phyloP scores from a whole-genome alignment of 2,113 vertebrate genomes.

The Fulmarus glacialis region DNA sequence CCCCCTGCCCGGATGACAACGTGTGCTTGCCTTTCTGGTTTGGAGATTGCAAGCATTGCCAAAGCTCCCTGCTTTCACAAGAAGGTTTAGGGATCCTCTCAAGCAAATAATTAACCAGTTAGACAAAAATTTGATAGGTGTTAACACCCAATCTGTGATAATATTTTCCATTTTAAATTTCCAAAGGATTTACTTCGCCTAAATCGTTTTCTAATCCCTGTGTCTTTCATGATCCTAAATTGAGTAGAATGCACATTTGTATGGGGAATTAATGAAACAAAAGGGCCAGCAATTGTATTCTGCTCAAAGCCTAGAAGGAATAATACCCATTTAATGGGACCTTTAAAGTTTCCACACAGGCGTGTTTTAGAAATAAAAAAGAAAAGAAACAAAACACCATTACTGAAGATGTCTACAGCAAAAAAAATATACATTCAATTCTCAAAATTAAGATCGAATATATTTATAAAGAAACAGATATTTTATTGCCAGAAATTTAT shows the following conservation, averaged over 20 bases:
- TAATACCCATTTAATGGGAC: neutral
- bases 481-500: neutral
- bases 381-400: neutral
- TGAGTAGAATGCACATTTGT: neutral
- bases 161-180: constrained; percentile 37
- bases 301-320: neutral
- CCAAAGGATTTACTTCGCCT: neutral
- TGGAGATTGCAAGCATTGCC: neutral
- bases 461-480: neutral
- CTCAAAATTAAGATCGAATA: neutral
- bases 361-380: neutral
- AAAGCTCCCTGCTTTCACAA: neutral
- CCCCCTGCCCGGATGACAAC: rapidly evolving
- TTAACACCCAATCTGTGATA: neutral
- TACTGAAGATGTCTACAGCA: neutral
- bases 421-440: neutral
- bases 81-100: constrained; percentile 1
- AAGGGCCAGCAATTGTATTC: neutral
- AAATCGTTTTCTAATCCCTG: constrained; percentile 29
- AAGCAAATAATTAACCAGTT: constrained; percentile 40
- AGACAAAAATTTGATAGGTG: neutral
- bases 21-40: neutral
- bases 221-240: constrained; percentile 7
- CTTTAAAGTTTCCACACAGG: neutral
- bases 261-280: constrained; percentile 32